Evolutionary conservation across 1,140 invertebrate genomes (phyloP), one percentile per base, ranked within the genome.

Genomic region (Macrostomum lignano): DNA sequence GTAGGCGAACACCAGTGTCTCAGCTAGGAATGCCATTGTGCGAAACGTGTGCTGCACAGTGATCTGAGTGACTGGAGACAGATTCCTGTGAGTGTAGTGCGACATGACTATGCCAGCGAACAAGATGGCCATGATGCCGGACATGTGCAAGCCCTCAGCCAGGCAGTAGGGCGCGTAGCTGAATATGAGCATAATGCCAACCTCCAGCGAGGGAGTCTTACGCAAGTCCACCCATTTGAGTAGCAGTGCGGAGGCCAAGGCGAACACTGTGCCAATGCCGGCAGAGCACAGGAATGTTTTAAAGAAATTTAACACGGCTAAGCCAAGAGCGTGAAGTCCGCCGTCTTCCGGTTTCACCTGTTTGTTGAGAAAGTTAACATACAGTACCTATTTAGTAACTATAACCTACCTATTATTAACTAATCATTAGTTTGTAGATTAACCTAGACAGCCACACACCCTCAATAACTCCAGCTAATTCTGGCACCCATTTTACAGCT

Each of bases 31-130:
- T 4, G 88, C 74, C 17, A 96, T 60, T 1, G 86, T 94, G 49
- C 88, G 67, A 67, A 96, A 84, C 1, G 84, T 93, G 57, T 94
- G 84, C 53, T 94, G 84, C 71, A 96, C 88, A 2, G 86, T 94
- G 6, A 96, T 88, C 39, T 33, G 86, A 9, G 86, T 88, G 3
- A 96, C 74, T 13, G 86, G 88, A 1, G 86, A 94, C 10, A 96
- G 58, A 58, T 96, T 96, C 45, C 79, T 84, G 64, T 96, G 88
- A 11, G 86, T 94, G 47, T 96, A 98, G 54, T 98, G 88, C 1
- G 84, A 93, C 88, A 96, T 98, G 0, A 91, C 82, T 48, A 98
- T 82, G 2, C 86, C 88, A 63, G 82, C 88, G 51, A 94, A 93
- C 37, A 96, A 60, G 45, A 98, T 96, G 10, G 88, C 84, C 88